These are phyloP conservation scores for Aphodius granarius DNA, from an alignment of 2,888 invertebrate genomes.

Conservation along the genomic window DNA sequence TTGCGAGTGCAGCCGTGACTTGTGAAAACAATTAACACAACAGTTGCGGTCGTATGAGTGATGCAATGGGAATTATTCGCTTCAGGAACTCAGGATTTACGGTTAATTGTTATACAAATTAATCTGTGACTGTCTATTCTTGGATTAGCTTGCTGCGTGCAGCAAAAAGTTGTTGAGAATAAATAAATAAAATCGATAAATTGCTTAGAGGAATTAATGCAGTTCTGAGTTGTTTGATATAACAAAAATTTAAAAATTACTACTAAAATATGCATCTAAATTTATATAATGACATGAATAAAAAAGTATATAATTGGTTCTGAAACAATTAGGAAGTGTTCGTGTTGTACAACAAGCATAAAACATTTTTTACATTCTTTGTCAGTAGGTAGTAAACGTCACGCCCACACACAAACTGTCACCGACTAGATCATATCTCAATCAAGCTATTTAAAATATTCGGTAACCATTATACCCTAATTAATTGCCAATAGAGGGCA, in stretches of 20 bases:
- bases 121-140: not conserved
- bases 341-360: too few relatives aligned
- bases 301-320: too few relatives aligned
- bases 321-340: too few relatives aligned
- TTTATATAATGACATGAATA: too few relatives aligned
- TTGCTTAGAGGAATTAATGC: too few relatives aligned
- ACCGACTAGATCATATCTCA: not conserved
- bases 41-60: not conserved
- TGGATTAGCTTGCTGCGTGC: not conserved
- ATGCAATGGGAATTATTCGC: not conserved
- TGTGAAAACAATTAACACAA: not conserved
- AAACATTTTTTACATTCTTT: too few relatives aligned
- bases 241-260: too few relatives aligned
- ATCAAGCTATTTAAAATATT: not conserved
- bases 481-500: not conserved
- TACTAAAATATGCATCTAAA: too few relatives aligned
- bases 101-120: not conserved
- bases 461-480: not conserved
- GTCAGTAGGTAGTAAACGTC: too few relatives aligned
- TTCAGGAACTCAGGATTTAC: not conserved
- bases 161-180: not conserved
- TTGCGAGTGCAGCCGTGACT: not conserved
- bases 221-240: too few relatives aligned
- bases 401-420: too few relatives aligned
- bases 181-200: too few relatives aligned